Evolutionary conservation across 2,113 vertebrate genomes (phyloP).

Genomic region (Xyliphius kryptos): DNA sequence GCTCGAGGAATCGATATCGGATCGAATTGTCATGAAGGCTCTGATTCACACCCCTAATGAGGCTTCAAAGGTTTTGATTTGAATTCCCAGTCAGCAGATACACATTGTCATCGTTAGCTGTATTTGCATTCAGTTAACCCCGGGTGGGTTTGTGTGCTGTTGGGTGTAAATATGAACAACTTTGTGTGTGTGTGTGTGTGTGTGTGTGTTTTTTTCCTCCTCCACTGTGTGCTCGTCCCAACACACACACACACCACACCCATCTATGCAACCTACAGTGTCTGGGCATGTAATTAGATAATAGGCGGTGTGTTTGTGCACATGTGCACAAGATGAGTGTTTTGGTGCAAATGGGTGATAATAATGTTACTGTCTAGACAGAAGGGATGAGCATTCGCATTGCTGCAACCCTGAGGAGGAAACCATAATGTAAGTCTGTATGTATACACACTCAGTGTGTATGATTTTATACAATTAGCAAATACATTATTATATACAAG

Average conservation of each 20-base stretch:
- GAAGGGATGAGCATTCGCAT: constrained; percentile 11
- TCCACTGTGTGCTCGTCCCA: background rate
- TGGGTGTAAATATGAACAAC: background rate
- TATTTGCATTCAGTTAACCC: background rate
- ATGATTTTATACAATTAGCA: too few relatives aligned
- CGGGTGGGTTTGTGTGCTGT: background rate
- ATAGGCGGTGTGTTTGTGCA: background rate
- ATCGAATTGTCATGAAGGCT: too few relatives aligned
- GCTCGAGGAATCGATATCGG: too few relatives aligned
- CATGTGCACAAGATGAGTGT: constrained; percentile 24
- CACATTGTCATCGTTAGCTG: background rate
- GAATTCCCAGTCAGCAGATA: too few relatives aligned
- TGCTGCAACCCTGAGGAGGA: constrained; percentile 6
- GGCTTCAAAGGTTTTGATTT: too few relatives aligned
- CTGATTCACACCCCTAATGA: too few relatives aligned
- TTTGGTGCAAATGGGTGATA: constrained; percentile 28
- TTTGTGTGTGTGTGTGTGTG: background rate
- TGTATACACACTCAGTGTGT: background rate
- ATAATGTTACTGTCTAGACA: constrained; percentile 33
- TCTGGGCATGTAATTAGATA: constrained; percentile 32
- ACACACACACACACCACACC: constrained; percentile 16
- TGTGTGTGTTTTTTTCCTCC: background rate
- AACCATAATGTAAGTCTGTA: constrained; percentile 11
- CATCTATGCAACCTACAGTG: constrained; percentile 22
- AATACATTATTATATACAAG: too few relatives aligned